Evolutionary conservation across 2,888 invertebrate genomes (phyloP), one percentile per base, ranked within the genome.

Genomic region (Amaurobius ferox): DNA sequence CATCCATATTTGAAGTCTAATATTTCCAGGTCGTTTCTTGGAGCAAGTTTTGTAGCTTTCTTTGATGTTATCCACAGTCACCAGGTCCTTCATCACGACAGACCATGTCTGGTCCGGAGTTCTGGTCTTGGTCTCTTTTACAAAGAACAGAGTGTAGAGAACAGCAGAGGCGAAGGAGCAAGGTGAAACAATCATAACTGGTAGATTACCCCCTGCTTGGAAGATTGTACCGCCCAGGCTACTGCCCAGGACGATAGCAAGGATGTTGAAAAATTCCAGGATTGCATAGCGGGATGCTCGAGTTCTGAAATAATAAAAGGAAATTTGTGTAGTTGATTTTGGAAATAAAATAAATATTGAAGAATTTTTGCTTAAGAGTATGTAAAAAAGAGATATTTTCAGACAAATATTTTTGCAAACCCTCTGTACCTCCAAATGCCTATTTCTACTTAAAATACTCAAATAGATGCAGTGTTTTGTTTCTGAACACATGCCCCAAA

Each of bases 51-150:
- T 32, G 9, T 72, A 19, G 40, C 72, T 79, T 66, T 66, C 39
- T 30, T 72, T 79, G 3, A 79, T 28, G 30, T 79, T 79, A 23
- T 79, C 79, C 6, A 83, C 16, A 0, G 61, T 44, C 9, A 87
- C 28, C 0, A 87, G 48, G 26, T 83, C 70, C 2, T 19, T 28
- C 3, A 66, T n/a, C 40, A 72, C 32, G 13, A 44, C 55, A 26
- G 40, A 73, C 1, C 19, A 13, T 3, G 28, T 80, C 11, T 16
- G 1, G 2, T 19, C 23, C 19, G 16, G 13, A n/a, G 26, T 28
- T n/a, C 9, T 35, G 1, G 28, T 16, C 28, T 61, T 72, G 16
- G 40, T 79, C 29, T 79, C 79, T 40, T 72, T 66, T 6, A 79
- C 35, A 39, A 40, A 11, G 9, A 79, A 64, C 28, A 72, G 11